Evolutionary conservation across 2,797 vertebrate genomes (phyloP).

Genomic region (Cirrhinus molitorella): DNA sequence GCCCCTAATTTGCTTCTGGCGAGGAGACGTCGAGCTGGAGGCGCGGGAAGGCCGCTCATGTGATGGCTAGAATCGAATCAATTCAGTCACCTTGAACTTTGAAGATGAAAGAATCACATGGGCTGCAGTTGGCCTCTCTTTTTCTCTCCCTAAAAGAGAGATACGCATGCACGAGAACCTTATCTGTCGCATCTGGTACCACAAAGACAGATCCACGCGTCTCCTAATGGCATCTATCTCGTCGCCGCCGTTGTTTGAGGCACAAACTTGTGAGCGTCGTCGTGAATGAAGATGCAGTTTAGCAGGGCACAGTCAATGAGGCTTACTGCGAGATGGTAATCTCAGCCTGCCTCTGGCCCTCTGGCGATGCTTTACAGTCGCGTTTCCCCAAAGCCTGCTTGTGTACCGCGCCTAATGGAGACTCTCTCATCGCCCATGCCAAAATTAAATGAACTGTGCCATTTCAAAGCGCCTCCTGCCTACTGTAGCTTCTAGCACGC

Average conservation of each 20-base stretch:
- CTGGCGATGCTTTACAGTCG: constrained; percentile 60
- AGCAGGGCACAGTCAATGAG: constrained; percentile 61
- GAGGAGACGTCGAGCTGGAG: constrained; percentile 62
- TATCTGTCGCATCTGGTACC: constrained; percentile 14
- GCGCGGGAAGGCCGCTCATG: constrained; percentile 50
- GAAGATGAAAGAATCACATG: constrained; percentile 71
- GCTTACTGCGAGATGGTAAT: constrained; percentile 64
- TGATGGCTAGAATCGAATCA: constrained; percentile 68
- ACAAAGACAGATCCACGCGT: constrained; percentile 2
- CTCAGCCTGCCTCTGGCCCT: constrained; percentile 62
- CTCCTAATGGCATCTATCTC: constrained; percentile 37
- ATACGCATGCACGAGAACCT: constrained; percentile 17
- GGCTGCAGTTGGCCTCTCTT: constrained; percentile 58
- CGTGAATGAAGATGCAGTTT: constrained; percentile 56
- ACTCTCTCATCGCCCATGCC: constrained; percentile 60
- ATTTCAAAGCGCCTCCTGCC: constrained; percentile 50
- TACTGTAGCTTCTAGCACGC: constrained; percentile 26
- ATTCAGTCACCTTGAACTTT: constrained; percentile 77
- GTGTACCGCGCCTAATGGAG: constrained; percentile 61
- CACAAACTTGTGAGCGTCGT: constrained; percentile 38
- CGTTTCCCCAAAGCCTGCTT: constrained; percentile 63
- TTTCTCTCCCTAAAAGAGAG: constrained; percentile 13
- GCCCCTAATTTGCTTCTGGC: constrained; percentile 66
- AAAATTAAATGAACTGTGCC: constrained; percentile 67
- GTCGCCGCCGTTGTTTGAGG: constrained; percentile 48